Conservation (phyloP, 2,888 invertebrate species). For the Andricus quercusramuli region DNA sequence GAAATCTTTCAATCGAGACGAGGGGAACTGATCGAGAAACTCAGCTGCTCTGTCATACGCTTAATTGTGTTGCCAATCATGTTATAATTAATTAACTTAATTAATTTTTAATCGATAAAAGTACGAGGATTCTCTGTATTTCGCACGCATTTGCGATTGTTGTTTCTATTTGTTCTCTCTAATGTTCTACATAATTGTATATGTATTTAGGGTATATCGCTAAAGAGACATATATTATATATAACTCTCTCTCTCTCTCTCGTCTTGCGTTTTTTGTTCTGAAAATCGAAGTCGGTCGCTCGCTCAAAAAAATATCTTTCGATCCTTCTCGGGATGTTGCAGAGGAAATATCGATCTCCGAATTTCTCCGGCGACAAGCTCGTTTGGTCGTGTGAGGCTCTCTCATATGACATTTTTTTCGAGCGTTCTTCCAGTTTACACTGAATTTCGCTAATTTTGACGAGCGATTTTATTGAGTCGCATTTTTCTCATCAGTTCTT, state of each 20-base stretch:
- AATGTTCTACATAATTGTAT: conserved; percentile 43
- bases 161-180: conserved; percentile 45
- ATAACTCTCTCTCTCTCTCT: background rate
- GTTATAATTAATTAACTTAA: conserved; percentile 68
- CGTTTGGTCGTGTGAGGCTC: conserved; percentile 12
- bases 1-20: conserved; percentile 47
- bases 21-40: conserved; percentile 56
- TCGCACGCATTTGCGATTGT: conserved; percentile 51
- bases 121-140: conserved; percentile 56
- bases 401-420: conserved; percentile 4
- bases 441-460: conserved; percentile 21
- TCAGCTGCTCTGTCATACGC: conserved; percentile 73
- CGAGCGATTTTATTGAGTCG: conserved; percentile 35
- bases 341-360: background rate
- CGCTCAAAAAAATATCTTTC: background rate
- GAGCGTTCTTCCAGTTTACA: conserved; percentile 34
- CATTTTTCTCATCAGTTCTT: conserved; percentile 12
- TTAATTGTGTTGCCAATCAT: conserved; percentile 76
- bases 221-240: conserved; percentile 38
- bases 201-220: conserved; percentile 49
- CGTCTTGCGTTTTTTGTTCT: background rate
- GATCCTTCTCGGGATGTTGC: background rate
- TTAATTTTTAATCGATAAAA: conserved; percentile 58
- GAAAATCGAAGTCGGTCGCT: background rate
- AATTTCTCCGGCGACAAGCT: background rate